Base-by-base conservation (phyloP, 1,140 invertebrate genomes). In the Papilio helenus region DNA sequence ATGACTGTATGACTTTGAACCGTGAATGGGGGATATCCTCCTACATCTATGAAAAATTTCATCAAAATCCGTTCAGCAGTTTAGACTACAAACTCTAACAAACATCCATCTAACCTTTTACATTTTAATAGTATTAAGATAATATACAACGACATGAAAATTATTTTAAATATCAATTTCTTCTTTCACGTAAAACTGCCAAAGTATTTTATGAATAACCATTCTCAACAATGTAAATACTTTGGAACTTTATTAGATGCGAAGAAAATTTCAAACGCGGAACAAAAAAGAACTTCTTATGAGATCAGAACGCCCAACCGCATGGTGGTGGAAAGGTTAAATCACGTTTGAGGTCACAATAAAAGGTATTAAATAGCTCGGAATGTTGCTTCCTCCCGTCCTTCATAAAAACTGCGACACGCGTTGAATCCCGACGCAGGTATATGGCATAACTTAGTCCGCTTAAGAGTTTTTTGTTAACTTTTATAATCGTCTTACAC, bases 281-380 rank as follows among this genome's bases (percentile, higher is more conserved):
- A 46, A 74, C 72, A 74, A 51, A 74, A 74, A 72, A 39, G 16
- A 46, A 49, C n/a, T 46, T 46, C 18, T 73, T 23, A 74, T 42
- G 44, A 74, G 44, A 49, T n/a, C 18, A 73, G 34, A 73, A 61
- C 8, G 34, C 26, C 46, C 44, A 16, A 82, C 79, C 77, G 68
- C 81, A 84, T 80, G 65, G 76, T 79, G 44, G 55, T 61, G 34
- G 18, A 77, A 58, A 77, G 55, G 29, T 77, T 65, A 44, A 55
- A 55, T 80, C 79, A 82, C 79, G 72, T 76, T 80, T 68, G 76
- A 76, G 78, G 78, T 79, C 68, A 82, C 81, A 82, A 82, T 80
- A 80, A 82, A 82, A 80, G 46, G 78, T 68, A 80, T 79, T 73
- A 86, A 89, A 87, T 86, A 87, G 85, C 79, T 84, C 85, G 83